These are phyloP conservation scores for Eristalinus sepulchralis DNA, from an alignment of 2,888 invertebrate genomes.

Conservation along the genomic window DNA sequence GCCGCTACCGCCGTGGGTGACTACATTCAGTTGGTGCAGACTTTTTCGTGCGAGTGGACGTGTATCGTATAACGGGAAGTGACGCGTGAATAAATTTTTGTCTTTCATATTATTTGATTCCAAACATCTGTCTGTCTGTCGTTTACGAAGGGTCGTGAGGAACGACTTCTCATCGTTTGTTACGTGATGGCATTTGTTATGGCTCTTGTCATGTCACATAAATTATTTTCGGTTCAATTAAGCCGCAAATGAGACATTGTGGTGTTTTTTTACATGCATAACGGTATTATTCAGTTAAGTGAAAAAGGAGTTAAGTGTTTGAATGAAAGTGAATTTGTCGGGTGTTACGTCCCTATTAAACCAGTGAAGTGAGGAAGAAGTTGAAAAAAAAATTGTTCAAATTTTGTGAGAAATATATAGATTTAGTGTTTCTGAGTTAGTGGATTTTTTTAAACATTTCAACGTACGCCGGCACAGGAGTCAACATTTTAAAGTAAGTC, in stretches of 20 bases:
- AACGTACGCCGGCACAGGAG: neutral
- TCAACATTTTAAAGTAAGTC: neutral
- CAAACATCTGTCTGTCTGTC: neutral
- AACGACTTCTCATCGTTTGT: neutral
- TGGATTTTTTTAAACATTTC: neutral
- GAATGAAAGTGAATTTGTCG: neutral
- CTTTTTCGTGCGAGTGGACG: conserved; percentile 71
- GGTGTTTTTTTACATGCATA: neutral
- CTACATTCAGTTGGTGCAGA: conserved; percentile 72
- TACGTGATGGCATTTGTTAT: neutral
- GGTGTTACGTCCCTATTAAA: too few relatives aligned
- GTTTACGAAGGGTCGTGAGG: neutral
- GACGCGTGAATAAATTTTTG: conserved; percentile 45
- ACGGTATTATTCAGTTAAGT: neutral
- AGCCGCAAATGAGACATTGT: neutral
- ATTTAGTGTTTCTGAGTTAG: neutral
- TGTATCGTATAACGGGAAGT: conserved; percentile 58
- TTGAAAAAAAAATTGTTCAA: neutral
- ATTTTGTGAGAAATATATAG: neutral
- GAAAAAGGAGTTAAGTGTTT: neutral
- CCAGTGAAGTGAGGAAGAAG: neutral
- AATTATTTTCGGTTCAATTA: neutral
- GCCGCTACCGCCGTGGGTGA: conserved; percentile 71
- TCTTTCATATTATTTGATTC: neutral
- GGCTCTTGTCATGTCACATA: neutral